Evolutionary conservation across 2,888 invertebrate species (phyloP).

Genomic region (Pachymerium ferrugineum): DNA sequence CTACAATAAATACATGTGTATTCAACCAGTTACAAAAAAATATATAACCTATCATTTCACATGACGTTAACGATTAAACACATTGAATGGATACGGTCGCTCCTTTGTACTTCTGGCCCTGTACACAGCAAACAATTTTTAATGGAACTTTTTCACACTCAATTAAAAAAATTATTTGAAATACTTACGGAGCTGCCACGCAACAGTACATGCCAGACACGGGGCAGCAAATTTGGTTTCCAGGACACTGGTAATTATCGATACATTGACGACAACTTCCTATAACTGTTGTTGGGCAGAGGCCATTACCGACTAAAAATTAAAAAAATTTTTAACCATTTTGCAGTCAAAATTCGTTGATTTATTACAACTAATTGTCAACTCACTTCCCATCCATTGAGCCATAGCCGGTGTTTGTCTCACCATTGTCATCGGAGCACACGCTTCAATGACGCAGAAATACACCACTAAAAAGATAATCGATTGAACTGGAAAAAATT

Average conservation of each 20-base stretch:
- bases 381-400: conserved; percentile 20
- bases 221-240: conserved; percentile 27
- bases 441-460: not conserved
- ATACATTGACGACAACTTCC: conserved; percentile 3
- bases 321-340: not conserved
- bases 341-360: not conserved
- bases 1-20: not conserved
- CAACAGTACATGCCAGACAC: conserved; percentile 21
- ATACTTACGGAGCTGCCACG: not conserved
- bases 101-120: not conserved
- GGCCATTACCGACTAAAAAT: not conserved
- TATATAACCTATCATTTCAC: too few relatives aligned
- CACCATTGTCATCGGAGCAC: not conserved
- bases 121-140: not conserved
- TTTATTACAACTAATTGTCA: not conserved
- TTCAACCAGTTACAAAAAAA: not conserved
- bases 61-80: not conserved
- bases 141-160: too few relatives aligned
- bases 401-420: not conserved
- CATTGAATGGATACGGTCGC: not conserved
- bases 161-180: not conserved
- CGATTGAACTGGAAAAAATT: not conserved
- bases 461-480: not conserved
- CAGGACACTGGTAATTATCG: conserved; percentile 5
- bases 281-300: conserved; percentile 6